Conservation (phyloP, 1,140 invertebrate species). For the Zophobas atratus region DNA sequence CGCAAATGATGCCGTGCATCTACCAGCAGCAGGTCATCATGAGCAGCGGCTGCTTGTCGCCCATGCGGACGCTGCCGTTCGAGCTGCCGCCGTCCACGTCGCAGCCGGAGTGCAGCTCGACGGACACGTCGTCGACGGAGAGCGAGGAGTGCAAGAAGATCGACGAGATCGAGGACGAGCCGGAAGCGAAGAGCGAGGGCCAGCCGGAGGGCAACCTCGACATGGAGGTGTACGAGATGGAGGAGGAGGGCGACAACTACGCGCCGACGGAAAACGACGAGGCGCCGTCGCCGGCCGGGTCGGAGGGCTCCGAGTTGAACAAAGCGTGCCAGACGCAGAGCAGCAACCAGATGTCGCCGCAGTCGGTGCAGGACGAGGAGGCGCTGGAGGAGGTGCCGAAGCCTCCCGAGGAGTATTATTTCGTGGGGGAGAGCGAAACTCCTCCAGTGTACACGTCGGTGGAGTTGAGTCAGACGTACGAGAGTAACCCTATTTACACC, state of each 20-base stretch:
- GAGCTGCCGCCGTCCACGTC: conserved; percentile 51
- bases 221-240: conserved; percentile 39
- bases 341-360: conserved; percentile 48
- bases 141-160: conserved; percentile 20
- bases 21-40: conserved; percentile 74
- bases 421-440: conserved; percentile 6
- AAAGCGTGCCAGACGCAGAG: conserved; percentile 64
- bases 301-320: conserved; percentile 56
- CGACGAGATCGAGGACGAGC: conserved; percentile 64
- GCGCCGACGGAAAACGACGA: neutral
- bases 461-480: conserved; percentile 26
- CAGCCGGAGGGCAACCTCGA: conserved; percentile 16
- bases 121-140: conserved; percentile 13
- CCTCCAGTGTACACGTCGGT: neutral
- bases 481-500: conserved; percentile 59
- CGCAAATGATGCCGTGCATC: conserved; percentile 73
- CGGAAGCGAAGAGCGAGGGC: conserved; percentile 51
- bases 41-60: conserved; percentile 64
- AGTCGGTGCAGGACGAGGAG: conserved; percentile 1
- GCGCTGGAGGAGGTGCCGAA: conserved; percentile 15
- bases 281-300: neutral
- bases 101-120: neutral
- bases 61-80: conserved; percentile 58
- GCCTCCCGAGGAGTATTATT: conserved; percentile 28
- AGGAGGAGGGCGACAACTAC: conserved; percentile 47